Evolutionary conservation across 2,888 invertebrate genomes (phyloP).

Genomic region (Brenthis hecate): DNA sequence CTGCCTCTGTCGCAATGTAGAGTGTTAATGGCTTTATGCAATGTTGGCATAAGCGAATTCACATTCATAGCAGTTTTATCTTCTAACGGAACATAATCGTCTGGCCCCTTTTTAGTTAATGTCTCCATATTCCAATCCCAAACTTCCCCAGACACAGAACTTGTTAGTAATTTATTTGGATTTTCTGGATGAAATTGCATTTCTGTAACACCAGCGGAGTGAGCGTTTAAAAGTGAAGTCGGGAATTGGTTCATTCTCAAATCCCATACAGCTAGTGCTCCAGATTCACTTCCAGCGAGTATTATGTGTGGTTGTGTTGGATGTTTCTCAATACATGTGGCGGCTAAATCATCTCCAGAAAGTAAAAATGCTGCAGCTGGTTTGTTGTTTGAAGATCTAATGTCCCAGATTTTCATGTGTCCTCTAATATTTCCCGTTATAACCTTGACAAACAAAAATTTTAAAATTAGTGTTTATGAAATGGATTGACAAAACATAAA

Average conservation of each 20-base stretch:
- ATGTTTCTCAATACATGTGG: conserved; percentile 90
- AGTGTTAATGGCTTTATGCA: conserved; percentile 91
- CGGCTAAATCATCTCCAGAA: conserved; percentile 87
- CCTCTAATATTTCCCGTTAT: conserved; percentile 94
- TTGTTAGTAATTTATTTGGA: conserved; percentile 92
- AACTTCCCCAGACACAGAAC: conserved; percentile 90
- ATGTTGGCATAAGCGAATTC: conserved; percentile 86
- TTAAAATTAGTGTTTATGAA: background rate
- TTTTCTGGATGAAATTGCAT: conserved; percentile 93
- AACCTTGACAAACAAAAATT: conserved; percentile 70
- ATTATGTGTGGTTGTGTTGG: conserved; percentile 93
- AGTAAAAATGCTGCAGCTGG: conserved; percentile 88
- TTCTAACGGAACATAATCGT: conserved; percentile 86
- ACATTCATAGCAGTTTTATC: conserved; percentile 87
- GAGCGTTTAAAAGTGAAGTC: conserved; percentile 90
- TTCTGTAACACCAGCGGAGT: conserved; percentile 89
- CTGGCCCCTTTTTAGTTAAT: conserved; percentile 67
- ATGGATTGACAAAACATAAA: too few relatives aligned
- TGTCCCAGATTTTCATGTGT: conserved; percentile 94
- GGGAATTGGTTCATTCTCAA: conserved; percentile 92
- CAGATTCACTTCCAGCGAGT: conserved; percentile 93
- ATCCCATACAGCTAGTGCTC: conserved; percentile 94
- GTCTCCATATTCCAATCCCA: conserved; percentile 93
- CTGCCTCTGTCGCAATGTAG: conserved; percentile 89
- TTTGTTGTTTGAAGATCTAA: conserved; percentile 84